Evolutionary conservation across 2,888 invertebrate species (phyloP).

Genomic region (Marasmarcha lunaedactyla): DNA sequence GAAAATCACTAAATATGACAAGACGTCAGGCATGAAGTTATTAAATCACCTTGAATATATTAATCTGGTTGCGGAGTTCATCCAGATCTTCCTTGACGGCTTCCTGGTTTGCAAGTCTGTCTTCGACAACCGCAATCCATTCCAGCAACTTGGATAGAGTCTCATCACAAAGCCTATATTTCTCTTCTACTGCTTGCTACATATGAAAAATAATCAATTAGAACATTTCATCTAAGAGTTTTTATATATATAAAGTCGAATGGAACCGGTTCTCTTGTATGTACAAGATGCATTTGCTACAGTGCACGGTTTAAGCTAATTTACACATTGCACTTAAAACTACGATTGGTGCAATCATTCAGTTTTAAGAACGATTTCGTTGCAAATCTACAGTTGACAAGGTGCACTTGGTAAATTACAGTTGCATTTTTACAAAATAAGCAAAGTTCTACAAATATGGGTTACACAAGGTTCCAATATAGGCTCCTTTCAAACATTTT

Average conservation of each 20-base stretch:
- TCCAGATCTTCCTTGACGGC: conserved; percentile 89
- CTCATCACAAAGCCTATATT: conserved; percentile 92
- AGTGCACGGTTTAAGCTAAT: conserved; percentile 3
- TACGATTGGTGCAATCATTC: neutral
- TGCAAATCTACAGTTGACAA: neutral
- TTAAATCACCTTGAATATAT: conserved; percentile 79
- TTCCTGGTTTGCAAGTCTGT: conserved; percentile 85
- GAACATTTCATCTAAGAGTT: conserved; percentile 11
- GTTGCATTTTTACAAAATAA: neutral
- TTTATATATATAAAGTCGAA: neutral
- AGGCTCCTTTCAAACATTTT: no score
- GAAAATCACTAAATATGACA: no score
- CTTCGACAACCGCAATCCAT: conserved; percentile 89
- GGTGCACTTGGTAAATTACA: neutral
- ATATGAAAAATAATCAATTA: conserved; percentile 25
- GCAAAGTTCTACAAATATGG: neutral
- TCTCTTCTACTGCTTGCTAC: conserved; percentile 96
- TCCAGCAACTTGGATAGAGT: conserved; percentile 85
- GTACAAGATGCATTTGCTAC: neutral
- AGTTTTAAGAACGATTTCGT: neutral
- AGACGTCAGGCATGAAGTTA: no score
- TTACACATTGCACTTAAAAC: conserved; percentile 9
- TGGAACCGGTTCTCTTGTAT: neutral
- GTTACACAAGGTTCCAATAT: neutral
- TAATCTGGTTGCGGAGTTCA: conserved; percentile 89